Evolutionary conservation across 1,140 invertebrate genomes (phyloP), one percentile per base, ranked within the genome.

Genomic region (Armadillidium nasatum): DNA sequence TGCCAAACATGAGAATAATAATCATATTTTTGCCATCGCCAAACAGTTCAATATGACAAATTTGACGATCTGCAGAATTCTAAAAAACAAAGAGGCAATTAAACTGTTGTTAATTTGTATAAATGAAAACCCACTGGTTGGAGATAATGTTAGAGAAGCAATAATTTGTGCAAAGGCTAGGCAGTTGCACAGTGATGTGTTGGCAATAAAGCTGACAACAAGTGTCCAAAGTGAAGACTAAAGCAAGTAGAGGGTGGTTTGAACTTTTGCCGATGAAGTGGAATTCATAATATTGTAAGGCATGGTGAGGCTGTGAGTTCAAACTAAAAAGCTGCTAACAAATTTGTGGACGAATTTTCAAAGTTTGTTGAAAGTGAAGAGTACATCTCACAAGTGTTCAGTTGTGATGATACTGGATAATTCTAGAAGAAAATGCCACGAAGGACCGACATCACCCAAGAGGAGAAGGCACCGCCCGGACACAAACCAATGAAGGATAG

Each of bases 391-490:
- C 74, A 78, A 76, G 71, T 78, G 33, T 78, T 78, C 21, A 76
- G 76, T 68, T 78, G 69, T 45, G 50, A 66, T 74, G 73, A 66
- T 4, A 85, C 83, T 45, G 83, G 82, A 23, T 74, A 85, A 3
- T 86, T 83, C 82, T 87, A 85, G 84, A 87, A 86, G 81, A 85
- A 82, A 81, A 85, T 87, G 83, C 84, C 85, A 74, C 82, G 80
- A 78, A 78, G 82, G 74, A 86, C 84, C 68, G 85, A 82, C 82
- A 83, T 86, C 77, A 82, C 83, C 10, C 79, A 83, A 79, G 80
- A 82, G 71, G 83, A 86, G 74, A 84, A 85, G 79, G 76, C 80
- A 71, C 80, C 83, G 74, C 80, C 82, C 22, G 85, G 85, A 68
- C 84, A 84, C 81, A 87, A 87, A 81, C 82, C 83, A 54, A 82